These are phyloP conservation scores for Crioceris asparagi DNA, from an alignment of 2,888 invertebrate genomes.

Conservation along the genomic window DNA sequence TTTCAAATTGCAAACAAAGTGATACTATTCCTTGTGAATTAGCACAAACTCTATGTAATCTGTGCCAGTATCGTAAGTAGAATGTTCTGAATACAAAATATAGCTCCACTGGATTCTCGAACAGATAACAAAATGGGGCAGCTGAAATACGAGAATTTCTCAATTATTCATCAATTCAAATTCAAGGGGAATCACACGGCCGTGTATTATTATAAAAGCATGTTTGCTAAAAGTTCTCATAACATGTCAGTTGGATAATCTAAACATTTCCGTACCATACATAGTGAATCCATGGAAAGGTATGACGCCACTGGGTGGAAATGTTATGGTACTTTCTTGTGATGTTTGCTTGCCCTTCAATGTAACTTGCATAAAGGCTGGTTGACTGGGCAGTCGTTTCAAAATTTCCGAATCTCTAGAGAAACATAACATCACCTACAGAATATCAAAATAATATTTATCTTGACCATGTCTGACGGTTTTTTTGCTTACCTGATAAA, in stretches of 20 bases:
- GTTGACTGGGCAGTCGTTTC: conserved; percentile 54
- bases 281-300: conserved; percentile 96
- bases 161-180: too few relatives aligned
- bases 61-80: conserved; percentile 84
- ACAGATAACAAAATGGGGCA: conserved; percentile 89
- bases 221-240: too few relatives aligned
- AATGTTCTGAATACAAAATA: conserved; percentile 87
- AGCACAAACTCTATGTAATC: conserved; percentile 83
- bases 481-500: conserved; percentile 63
- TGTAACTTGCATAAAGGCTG: conserved; percentile 58
- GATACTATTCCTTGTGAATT: conserved; percentile 90
- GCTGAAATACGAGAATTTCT: conserved; percentile 47
- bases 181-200: too few relatives aligned
- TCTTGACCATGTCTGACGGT: neutral
- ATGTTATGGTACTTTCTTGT: conserved; percentile 60
- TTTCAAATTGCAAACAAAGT: conserved; percentile 80
- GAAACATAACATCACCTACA: conserved; percentile 75
- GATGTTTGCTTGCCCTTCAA: conserved; percentile 60
- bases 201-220: too few relatives aligned
- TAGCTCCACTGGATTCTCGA: conserved; percentile 74
- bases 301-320: conserved; percentile 90
- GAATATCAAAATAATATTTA: conserved; percentile 7
- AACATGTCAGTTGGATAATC: too few relatives aligned
- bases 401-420: conserved; percentile 78
- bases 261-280: too few relatives aligned